These are phyloP conservation scores for Chelonus insularis DNA, from an alignment of 1,140 invertebrate genomes.

Conservation along the genomic window DNA sequence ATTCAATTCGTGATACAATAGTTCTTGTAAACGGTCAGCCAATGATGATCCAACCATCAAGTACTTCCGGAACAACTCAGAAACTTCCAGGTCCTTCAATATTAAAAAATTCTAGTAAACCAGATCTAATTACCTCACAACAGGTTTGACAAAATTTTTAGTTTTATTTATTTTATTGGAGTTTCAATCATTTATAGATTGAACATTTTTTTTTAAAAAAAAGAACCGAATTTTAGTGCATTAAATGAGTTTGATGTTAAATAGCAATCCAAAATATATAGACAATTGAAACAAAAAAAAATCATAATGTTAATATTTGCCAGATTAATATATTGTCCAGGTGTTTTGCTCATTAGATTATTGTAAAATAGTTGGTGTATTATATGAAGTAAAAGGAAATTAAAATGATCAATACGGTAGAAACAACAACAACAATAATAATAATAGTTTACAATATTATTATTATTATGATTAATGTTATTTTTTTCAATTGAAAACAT, in stretches of 20 bases:
- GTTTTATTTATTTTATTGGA: slow-evolving; percentile 2
- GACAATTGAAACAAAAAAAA: no score
- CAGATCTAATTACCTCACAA: slow-evolving; percentile 54
- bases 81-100: slow-evolving; percentile 62
- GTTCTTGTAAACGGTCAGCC: slow-evolving; percentile 66
- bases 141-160: slow-evolving; percentile 50
- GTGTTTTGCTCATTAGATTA: slow-evolving; percentile 28
- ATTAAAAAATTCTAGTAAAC: slow-evolving; percentile 60
- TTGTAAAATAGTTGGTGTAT: slow-evolving; percentile 7
- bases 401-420: no score
- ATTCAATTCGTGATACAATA: slow-evolving; percentile 62
- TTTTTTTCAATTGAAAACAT: no score
- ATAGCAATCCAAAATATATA: no score
- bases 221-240: no score
- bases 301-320: no score
- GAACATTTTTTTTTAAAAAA: not conserved
- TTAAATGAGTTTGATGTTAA: no score
- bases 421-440: no score
- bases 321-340: slow-evolving; percentile 24
- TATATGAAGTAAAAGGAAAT: no score
- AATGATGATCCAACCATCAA: slow-evolving; percentile 53
- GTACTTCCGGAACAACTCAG: slow-evolving; percentile 34
- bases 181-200: not conserved
- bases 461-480: no score
- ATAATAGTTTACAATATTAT: no score